Base-by-base conservation (phyloP, 1,140 invertebrate species). In the Rhopalosiphum maidis region DNA sequence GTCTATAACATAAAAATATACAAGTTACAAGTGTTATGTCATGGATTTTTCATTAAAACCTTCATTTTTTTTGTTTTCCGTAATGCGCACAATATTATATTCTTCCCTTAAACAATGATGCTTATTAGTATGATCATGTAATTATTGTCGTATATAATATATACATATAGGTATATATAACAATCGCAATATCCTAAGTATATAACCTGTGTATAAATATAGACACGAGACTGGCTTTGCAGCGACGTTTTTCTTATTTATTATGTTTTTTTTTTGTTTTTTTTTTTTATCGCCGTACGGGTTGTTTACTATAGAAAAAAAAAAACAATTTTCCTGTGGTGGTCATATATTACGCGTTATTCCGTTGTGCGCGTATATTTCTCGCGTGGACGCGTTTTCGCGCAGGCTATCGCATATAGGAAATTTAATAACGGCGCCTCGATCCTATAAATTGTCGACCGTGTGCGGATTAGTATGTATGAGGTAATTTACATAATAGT, bases 401-500 rank as follows among this genome's bases (percentile, higher is more conserved):
- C 68, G 91, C 60, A n/a, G n/a, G 91, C 77, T 46, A 77, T 92
- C n/a, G 22, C n/a, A 43, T 82, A 77, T 82, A 91, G 46, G 60
- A 35, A 92, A 92, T 92, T 82, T 92, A 92, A 92, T 82, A 92
- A 92, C 68, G 46, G 22, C 8, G 23, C 30, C 11, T n/a, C 68
- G n/a, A 41, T 91, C 43, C 77, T 83, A 92, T 92, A 92, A 83
- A 92, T 92, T 83, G 91, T 82, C 91, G 46, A 85, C 91, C 46
- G 60, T 92, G 46, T 92, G 60, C 15, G 77, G 91, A 92, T 92
- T 92, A 92, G 91, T 92, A 92, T 92, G 91, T 92, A 92, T 92
- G 91, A 92, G 91, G 68, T 92, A 92, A 92, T 92, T 92, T 92
- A 92, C 91, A 92, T 92, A 92, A 92, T 92, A 83, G 91, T 92